Base-by-base conservation (phyloP, 2,113 vertebrate genomes). In the Gorilla gorilla region DNA sequence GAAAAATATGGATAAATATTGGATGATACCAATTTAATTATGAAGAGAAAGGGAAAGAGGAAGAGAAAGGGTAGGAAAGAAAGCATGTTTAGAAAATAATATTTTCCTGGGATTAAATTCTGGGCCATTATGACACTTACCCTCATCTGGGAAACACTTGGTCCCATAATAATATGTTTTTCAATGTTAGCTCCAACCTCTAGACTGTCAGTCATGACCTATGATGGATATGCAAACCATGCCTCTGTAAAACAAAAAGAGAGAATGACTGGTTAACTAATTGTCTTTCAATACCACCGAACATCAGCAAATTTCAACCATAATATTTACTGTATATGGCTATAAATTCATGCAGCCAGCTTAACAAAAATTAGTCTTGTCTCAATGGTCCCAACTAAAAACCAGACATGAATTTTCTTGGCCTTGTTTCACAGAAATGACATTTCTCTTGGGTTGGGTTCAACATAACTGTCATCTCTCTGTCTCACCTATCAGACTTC, bases 61-160 rank as follows among this genome's bases (percentile, higher is more conserved):
- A 35, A 32, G 18, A 32, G 30, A 59, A 5, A 30, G 4, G 12
- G 2, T 17, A 81, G 2, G 6, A 68, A 76, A 55, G 68, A 91
- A 94, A 76, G 38, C 9, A 55, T 68, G 50, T 64, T 40, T 94
- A 50, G 75, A 96, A 89, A 23, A 72, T 4, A 82, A 13, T 70
- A 78, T 66, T 72, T 84, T 87, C 17, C 35, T 96, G 27, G 11
- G n/a, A 84, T 84, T 80, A 70, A 92, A 85, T 89, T 92, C 32
- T 57, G 32, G 66, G 30, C 82, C 57, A 86, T 93, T 45, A 55
- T 89, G 59, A n/a, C n/a, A 40, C n/a, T 57, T 27, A 90, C 86
- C 13, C 66, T 64, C 55, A 55, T 57, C 20, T 40, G 86, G 4
- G 13, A 96, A 50, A 68, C 17, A 45, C 35, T 57, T 73, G 20